These are phyloP conservation scores for Sarcoramphus papa DNA, from an alignment of 2,797 vertebrate species.

Conservation along the genomic window DNA sequence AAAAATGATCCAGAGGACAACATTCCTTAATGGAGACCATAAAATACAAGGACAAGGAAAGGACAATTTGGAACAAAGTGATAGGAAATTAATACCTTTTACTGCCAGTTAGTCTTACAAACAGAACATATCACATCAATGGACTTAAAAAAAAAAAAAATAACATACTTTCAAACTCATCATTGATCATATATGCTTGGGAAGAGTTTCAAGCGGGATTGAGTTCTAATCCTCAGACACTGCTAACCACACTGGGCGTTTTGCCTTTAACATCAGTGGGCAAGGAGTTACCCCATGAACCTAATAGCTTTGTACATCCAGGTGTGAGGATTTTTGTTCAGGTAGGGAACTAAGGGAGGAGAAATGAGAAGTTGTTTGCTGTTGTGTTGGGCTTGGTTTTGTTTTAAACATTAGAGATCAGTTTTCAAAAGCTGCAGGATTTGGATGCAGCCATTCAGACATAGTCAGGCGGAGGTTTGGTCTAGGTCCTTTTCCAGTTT, in stretches of 20 bases:
- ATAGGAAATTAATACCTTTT: slow-evolving; percentile 1
- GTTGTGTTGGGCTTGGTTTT: neutral
- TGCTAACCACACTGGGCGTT: neutral
- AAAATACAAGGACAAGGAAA: slow-evolving; percentile 4
- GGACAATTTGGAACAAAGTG: neutral
- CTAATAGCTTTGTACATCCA: neutral
- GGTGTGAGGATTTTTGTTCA: neutral
- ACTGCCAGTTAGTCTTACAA: neutral
- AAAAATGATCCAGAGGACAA: slow-evolving; percentile 37
- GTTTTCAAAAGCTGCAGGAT: neutral
- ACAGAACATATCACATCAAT: neutral
- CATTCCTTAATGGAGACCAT: slow-evolving; percentile 17
- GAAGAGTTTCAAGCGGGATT: neutral
- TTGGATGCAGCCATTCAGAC: neutral
- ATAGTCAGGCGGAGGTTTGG: neutral
- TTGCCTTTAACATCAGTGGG: neutral
- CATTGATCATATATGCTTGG: neutral
- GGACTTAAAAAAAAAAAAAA: neutral
- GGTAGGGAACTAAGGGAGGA: neutral
- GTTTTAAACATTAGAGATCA: neutral
- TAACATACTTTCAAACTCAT: neutral
- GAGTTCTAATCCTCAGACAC: neutral
- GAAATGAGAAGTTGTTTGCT: neutral
- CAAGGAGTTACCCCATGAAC: neutral
- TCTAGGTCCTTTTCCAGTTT: neutral